A percentile compares a stretch with the other conserved stretches of the same genome.
These are phyloP conservation scores for Amblyornis subalaris DNA, from an alignment of 2,113 vertebrate genomes.

Conservation along the genomic window DNA sequence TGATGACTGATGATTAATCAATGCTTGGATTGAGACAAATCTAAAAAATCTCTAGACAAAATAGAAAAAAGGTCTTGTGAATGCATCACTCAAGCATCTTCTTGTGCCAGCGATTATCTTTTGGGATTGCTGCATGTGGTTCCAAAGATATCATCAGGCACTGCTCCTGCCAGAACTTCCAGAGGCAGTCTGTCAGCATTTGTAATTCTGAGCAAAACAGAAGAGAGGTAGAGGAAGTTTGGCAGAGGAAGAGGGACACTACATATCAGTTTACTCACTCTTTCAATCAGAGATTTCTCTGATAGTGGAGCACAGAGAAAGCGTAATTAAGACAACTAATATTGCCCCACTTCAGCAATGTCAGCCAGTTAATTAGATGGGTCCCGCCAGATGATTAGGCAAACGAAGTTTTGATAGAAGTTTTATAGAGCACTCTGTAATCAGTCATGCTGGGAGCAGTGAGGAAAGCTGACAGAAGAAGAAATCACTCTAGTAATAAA, in stretches of 20 bases:
- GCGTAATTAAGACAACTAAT: constrained; percentile 65
- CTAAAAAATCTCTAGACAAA: not conserved
- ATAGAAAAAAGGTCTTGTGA: not conserved
- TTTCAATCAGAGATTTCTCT: constrained; percentile 54
- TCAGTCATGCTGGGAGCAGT: not conserved
- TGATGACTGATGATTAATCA: not conserved
- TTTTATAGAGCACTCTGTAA: constrained; percentile 42
- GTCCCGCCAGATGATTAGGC: constrained; percentile 47
- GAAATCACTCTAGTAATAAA: not conserved
- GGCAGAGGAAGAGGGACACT: not conserved
- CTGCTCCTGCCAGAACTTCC: not conserved
- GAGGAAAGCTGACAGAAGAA: not conserved
- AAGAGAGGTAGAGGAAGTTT: not conserved
- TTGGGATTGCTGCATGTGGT: not conserved
- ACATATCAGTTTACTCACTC: constrained; percentile 5
- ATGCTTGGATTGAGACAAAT: not conserved
- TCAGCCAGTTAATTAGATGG: constrained; percentile 53
- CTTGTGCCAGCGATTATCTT: not conserved
- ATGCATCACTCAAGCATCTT: not conserved
- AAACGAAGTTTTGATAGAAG: constrained; percentile 58
- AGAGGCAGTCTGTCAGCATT: not conserved
- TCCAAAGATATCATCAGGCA: constrained; percentile 51
- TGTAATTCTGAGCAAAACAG: not conserved
- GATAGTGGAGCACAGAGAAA: not conserved
- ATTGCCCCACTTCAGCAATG: constrained; percentile 46